Conservation (phyloP, 1,140 invertebrate species). For the Caerostris darwini region DNA sequence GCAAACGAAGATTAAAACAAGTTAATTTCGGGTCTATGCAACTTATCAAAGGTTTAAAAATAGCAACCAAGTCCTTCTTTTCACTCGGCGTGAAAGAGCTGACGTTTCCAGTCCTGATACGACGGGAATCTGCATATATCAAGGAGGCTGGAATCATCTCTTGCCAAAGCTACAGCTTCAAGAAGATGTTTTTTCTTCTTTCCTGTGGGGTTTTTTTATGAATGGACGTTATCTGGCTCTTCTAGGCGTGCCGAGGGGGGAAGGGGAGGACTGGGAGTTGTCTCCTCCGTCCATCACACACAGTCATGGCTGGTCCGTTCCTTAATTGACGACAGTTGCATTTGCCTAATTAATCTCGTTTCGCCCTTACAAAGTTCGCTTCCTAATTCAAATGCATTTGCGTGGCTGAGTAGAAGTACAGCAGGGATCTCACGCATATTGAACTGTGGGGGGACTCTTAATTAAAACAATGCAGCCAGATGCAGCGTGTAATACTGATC, state of each 20-base stretch:
- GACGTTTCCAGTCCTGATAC: not conserved
- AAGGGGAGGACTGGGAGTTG: not conserved
- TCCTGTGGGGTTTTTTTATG: not conserved
- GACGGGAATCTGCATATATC: not conserved
- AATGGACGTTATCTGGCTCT: constrained; percentile 3
- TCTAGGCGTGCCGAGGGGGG: not conserved
- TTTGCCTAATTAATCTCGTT: constrained; percentile 73
- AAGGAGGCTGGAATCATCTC: not conserved
- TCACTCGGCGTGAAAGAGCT: not conserved
- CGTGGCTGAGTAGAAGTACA: not conserved
- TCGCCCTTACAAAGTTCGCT: constrained; percentile 51
- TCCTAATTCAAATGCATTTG: constrained; percentile 31
- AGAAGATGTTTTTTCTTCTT: not conserved
- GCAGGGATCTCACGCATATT: constrained; percentile 43
- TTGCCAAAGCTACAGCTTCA: not conserved
- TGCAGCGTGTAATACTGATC: not conserved
- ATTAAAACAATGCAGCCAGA: not conserved
- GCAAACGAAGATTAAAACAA: not conserved
- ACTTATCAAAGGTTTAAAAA: constrained; percentile 11
- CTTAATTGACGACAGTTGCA: constrained; percentile 69
- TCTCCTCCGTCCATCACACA: constrained; percentile 24
- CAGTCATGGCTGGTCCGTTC: constrained; percentile 15
- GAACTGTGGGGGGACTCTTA: not conserved
- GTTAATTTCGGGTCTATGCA: not conserved
- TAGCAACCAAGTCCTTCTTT: not conserved